A percentile compares a stretch with the other conserved stretches of the same genome.
Evolutionary conservation across 2,113 vertebrate species (phyloP).

Genomic region (Pagrus major): DNA sequence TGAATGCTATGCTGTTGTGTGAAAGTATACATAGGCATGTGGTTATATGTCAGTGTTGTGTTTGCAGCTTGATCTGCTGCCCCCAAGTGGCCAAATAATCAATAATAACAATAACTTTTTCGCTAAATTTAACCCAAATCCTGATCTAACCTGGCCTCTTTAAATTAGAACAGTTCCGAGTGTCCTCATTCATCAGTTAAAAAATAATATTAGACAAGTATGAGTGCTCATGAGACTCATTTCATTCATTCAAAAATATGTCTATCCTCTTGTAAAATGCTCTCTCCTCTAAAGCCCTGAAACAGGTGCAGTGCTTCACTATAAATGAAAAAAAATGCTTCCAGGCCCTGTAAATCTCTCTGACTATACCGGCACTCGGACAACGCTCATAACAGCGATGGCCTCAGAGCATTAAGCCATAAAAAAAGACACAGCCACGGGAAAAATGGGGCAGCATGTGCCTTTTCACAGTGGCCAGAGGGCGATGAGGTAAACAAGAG

Average conservation of each 20-base stretch:
- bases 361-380: conserved; percentile 40
- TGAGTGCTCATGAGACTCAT: not conserved
- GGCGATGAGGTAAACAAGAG: conserved; percentile 70
- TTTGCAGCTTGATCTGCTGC: conserved; percentile 12
- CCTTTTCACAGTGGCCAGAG: conserved; percentile 63
- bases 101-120: not conserved
- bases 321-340: conserved; percentile 18
- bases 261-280: not conserved
- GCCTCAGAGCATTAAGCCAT: conserved; percentile 54
- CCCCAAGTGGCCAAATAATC: conserved; percentile 13
- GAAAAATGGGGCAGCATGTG: conserved; percentile 61
- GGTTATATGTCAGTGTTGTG: not conserved
- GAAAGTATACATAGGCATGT: not conserved
- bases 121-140: conserved; percentile 1
- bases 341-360: conserved; percentile 51
- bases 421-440: conserved; percentile 45
- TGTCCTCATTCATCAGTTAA: not conserved
- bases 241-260: not conserved
- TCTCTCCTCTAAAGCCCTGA: conserved; percentile 13
- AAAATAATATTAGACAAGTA: not conserved
- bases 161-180: not conserved
- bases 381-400: conserved; percentile 48
- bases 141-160: not conserved
- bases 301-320: conserved; percentile 26
- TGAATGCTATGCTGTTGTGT: not conserved